Percentiles rank a stretch among this genome's conserved stretches.
Evolutionary conservation across 2,113 vertebrate genomes (phyloP).

Genomic region (Lutjanus erythropterus): DNA sequence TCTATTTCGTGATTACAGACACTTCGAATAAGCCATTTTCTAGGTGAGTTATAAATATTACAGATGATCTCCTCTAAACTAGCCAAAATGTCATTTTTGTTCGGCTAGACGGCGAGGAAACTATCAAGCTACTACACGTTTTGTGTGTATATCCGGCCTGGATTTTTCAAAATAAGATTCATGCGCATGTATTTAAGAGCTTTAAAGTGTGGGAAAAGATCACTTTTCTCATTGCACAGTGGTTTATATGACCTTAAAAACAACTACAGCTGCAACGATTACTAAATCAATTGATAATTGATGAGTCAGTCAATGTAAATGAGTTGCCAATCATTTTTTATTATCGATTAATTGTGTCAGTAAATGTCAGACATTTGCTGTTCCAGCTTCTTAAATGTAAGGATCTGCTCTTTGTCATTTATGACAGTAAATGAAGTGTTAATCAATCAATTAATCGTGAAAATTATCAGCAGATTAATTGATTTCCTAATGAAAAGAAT

Average conservation of each 20-base stretch:
- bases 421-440: no score
- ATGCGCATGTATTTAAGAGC: not conserved
- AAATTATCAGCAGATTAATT: no score
- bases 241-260: not conserved
- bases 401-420: no score
- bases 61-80: not conserved
- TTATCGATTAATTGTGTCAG: no score
- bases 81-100: not conserved
- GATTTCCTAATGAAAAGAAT: no score
- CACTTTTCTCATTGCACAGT: not conserved
- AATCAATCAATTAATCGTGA: no score
- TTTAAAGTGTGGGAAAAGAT: not conserved
- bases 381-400: no score
- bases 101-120: not conserved
- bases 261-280: no score
- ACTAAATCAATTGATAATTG: no score
- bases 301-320: no score
- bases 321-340: no score
- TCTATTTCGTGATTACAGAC: not conserved
- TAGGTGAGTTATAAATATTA: conserved; percentile 43
- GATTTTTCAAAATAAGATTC: conserved; percentile 31
- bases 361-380: no score
- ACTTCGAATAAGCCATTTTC: not conserved
- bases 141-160: not conserved
- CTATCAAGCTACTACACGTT: not conserved